Evolutionary conservation across 2,797 vertebrate genomes (phyloP), one percentile per base, ranked within the genome.

Genomic region (Pampus argenteus): DNA sequence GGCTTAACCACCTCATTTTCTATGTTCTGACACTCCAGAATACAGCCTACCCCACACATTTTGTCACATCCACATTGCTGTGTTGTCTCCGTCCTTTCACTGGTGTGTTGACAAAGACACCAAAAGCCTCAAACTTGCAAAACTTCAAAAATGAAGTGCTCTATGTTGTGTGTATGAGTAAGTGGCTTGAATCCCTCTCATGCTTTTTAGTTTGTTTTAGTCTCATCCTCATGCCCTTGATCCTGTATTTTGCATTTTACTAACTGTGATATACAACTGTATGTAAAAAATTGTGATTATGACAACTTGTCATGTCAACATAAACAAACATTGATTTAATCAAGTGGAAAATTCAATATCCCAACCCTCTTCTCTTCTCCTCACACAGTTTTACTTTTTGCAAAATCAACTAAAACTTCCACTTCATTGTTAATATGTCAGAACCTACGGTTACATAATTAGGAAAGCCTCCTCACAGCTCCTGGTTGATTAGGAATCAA

Each of bases 401-500:
- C 40, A 68, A 71, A 85, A 83, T 70, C 48, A 55, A 76, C 49
- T 56, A 78, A 89, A 85, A 84, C 66, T 79, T 72, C 76, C 76
- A 71, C 67, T 79, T 88, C 79, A 84, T 78, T 89, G 87, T 93
- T 80, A 84, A 85, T 76, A 92, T 89, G 82, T 93, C 85, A 87
- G 83, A 93, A 92, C 78, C 84, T 86, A 81, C 71, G 76, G 88
- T 94, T 93, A 94, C 88, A 90, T 94, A 93, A 94, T 93, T 89
- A 89, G 88, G 74, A 90, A 89, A 85, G 81, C 86, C 68, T 91
- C 75, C 70, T 90, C 73, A 18, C 81, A 75, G 83, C 82, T 90
- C 81, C 91, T 88, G 88, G 91, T 83, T 93, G 90, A 94, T 93
- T 93, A 90, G 85, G 89, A 93, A 90, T 82, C 85, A 87, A 91